Evolutionary conservation across 2,113 vertebrate genomes (phyloP).

Genomic region (Anthoscopus minutus): DNA sequence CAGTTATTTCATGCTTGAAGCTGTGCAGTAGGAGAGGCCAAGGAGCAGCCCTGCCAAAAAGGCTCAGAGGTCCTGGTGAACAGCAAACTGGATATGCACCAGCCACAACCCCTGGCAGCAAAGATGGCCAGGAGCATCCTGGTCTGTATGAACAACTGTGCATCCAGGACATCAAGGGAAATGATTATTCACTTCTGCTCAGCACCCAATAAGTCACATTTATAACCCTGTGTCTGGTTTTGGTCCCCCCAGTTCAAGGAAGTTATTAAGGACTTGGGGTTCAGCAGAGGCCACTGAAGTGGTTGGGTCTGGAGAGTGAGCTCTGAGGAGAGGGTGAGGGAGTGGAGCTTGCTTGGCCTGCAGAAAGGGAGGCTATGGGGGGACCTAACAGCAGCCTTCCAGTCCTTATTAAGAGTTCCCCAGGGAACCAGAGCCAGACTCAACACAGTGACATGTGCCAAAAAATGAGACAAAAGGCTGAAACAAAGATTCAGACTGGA

Average conservation of each 20-base stretch:
- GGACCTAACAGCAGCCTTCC: background rate
- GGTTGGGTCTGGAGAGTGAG: background rate
- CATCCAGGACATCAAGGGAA: background rate
- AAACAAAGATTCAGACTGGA: background rate
- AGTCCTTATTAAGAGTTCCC: background rate
- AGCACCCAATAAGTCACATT: background rate
- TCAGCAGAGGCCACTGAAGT: background rate
- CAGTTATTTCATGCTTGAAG: background rate
- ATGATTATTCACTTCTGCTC: background rate
- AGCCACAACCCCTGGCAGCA: background rate
- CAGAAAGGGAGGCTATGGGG: background rate
- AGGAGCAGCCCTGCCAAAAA: background rate
- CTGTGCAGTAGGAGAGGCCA: background rate
- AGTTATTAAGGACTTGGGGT: background rate
- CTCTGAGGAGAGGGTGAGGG: background rate
- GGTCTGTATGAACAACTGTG: background rate
- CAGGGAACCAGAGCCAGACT: background rate
- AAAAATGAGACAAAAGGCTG: background rate
- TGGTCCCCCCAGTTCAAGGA: background rate
- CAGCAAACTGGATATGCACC: background rate
- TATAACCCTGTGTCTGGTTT: background rate
- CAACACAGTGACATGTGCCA: background rate
- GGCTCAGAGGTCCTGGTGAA: background rate
- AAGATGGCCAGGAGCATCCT: background rate
- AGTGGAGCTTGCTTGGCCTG: background rate